Evolutionary conservation across 1,140 invertebrate species (phyloP), one percentile per base, ranked within the genome.

Genomic region (Drosophila suzukii): DNA sequence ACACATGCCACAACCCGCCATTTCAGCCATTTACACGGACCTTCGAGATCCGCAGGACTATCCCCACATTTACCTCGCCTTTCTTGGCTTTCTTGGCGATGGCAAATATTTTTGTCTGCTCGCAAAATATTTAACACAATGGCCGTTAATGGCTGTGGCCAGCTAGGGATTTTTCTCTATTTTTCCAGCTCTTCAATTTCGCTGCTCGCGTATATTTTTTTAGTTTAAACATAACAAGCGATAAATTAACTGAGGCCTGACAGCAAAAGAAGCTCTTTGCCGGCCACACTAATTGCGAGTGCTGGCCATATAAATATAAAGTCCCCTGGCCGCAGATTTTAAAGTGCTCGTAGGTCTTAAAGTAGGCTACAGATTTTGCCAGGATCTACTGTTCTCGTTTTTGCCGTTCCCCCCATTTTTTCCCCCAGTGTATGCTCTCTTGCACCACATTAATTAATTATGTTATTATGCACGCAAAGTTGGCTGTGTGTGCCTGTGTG

Each of bases 71-170:
- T 8, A 8, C 8, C 43, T 75, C 38, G 44, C 44, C 8, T 51
- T 51, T 32, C 74, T 53, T 17, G 47, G 12, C 60, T 68, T 86
- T 82, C 79, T 88, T 86, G 75, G 49, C 27, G 43, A 66, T 70
- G 66, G 83, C 70, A 86, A 82, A 86, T 88, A 86, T 86, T 88
- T 86, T 82, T 88, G 82, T 78, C 79, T 88, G 65, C 82, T 81
- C 53, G 78, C 56, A 75, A 79, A 84, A 83, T 83, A 83, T 84
- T 83, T 84, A 83, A 83, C 76, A 84, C 65, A 83, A 72, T 80
- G 81, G 58, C 68, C 67, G 47, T 85, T 85, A 85, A 85, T 85
- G 82, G 81, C 65, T 84, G 61, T 68, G 58, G 77, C 63, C 63
- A 53, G 58, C 54, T 36, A 57, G 50, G 53, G 67, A 88, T 72